A percentile compares a stretch with the other conserved stretches of the same genome.
Evolutionary conservation across 2,797 vertebrate genomes (phyloP).

Genomic region (Chelmon rostratus): DNA sequence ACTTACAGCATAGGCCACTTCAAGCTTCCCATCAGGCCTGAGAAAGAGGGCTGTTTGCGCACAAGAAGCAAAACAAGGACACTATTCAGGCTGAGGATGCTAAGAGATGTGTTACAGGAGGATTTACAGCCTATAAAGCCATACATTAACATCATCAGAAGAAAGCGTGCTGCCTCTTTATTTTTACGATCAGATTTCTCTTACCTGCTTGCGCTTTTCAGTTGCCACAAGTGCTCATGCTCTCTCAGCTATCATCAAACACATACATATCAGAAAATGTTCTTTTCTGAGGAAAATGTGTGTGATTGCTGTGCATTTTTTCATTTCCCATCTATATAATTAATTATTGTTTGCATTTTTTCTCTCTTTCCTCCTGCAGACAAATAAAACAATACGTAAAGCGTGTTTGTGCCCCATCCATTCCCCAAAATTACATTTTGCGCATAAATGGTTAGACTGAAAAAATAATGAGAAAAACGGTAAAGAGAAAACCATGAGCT

Average conservation of each 20-base stretch:
- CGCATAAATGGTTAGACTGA: conserved; percentile 5
- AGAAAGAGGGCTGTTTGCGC: conserved; percentile 5
- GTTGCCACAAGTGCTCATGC: background rate
- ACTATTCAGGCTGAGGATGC: background rate
- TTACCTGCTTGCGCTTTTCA: background rate
- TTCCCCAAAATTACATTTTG: conserved; percentile 3
- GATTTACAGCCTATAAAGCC: conserved; percentile 14
- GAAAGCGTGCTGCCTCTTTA: background rate
- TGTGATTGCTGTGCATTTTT: background rate
- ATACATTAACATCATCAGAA: conserved; percentile 15
- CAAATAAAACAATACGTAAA: background rate
- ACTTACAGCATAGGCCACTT: conserved; percentile 12
- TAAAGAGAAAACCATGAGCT: background rate
- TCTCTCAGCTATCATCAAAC: conserved; percentile 9
- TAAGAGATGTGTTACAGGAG: background rate
- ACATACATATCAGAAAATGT: background rate
- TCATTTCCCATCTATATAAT: background rate
- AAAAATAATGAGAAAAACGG: background rate
- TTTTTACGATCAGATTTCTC: background rate
- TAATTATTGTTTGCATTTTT: background rate
- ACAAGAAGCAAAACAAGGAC: conserved; percentile 19
- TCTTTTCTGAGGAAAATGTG: background rate
- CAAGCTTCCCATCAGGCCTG: background rate
- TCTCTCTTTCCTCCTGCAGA: background rate
- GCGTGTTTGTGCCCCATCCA: background rate